Conservation (phyloP, 2,797 vertebrate species). For the Martes flavigula region DNA sequence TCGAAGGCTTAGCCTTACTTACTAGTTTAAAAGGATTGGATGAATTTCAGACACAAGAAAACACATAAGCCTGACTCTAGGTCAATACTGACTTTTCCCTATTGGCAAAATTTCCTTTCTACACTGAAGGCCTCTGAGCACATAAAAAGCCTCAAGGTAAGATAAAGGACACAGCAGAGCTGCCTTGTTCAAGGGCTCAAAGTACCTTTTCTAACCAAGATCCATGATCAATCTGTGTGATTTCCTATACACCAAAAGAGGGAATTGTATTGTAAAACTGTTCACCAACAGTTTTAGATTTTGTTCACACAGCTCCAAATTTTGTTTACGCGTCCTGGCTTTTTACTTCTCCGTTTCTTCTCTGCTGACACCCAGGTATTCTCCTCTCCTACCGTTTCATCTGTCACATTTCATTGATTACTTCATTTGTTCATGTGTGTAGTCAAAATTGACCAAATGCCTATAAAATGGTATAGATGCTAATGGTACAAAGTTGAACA, state of each 20-base stretch:
- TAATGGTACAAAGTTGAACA: background rate
- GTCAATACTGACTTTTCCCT: constrained; percentile 53
- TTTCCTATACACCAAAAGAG: background rate
- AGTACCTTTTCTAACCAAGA: background rate
- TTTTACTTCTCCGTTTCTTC: background rate
- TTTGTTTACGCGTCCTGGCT: background rate
- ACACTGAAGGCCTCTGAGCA: background rate
- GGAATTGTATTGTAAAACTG: background rate
- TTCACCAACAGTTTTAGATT: background rate
- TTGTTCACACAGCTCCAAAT: background rate
- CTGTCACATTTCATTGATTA: background rate
- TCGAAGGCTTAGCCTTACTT: constrained; percentile 3
- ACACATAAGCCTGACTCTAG: background rate
- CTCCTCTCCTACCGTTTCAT: background rate
- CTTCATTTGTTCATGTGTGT: background rate
- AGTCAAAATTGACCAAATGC: background rate
- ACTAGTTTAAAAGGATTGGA: background rate
- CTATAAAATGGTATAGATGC: background rate
- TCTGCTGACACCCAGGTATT: background rate
- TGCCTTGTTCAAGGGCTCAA: background rate
- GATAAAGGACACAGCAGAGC: background rate
- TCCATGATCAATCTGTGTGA: background rate
- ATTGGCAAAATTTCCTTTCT: constrained; percentile 17
- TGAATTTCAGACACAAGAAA: constrained; percentile 21
- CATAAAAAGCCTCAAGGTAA: background rate